phyloP scores from a whole-genome alignment of 1,140 invertebrate species.

The Hetaerina americana region DNA sequence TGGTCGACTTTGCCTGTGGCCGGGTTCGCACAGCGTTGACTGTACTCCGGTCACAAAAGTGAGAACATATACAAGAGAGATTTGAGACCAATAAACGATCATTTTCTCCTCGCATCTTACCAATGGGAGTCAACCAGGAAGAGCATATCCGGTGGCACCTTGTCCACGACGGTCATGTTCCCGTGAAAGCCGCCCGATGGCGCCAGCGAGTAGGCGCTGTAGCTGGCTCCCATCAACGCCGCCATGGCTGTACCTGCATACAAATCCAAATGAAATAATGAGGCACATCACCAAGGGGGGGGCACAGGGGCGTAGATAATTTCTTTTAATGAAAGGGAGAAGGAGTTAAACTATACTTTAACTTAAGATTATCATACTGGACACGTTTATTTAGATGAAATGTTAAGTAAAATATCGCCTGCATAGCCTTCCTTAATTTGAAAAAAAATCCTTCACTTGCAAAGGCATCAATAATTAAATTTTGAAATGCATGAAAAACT shows the following conservation, averaged over 20 bases:
- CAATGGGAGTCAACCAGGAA: slow-evolving; percentile 45
- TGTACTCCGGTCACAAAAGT: neutral
- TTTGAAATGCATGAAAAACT: no score
- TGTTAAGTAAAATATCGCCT: no score
- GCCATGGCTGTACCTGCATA: neutral
- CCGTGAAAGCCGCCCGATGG: slow-evolving; percentile 8
- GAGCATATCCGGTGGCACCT: slow-evolving; percentile 42
- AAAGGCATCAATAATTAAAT: no score
- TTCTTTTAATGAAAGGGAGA: no score
- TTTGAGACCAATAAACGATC: neutral
- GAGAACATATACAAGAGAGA: neutral
- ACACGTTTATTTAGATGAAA: no score
- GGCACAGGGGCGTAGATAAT: no score
- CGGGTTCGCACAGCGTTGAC: neutral
- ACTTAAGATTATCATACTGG: no score
- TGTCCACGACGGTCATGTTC: slow-evolving; percentile 27
- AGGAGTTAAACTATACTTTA: no score
- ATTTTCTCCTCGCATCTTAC: slow-evolving; percentile 21
- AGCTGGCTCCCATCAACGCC: slow-evolving; percentile 11
- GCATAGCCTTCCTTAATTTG: no score
- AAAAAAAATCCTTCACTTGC: no score
- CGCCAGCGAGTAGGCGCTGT: slow-evolving; percentile 12
- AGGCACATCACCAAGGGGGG: no score
- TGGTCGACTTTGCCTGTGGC: neutral
- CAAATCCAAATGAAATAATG: no score